Evolutionary conservation across 2,797 vertebrate species (phyloP).

Genomic region (Tinamus major): DNA sequence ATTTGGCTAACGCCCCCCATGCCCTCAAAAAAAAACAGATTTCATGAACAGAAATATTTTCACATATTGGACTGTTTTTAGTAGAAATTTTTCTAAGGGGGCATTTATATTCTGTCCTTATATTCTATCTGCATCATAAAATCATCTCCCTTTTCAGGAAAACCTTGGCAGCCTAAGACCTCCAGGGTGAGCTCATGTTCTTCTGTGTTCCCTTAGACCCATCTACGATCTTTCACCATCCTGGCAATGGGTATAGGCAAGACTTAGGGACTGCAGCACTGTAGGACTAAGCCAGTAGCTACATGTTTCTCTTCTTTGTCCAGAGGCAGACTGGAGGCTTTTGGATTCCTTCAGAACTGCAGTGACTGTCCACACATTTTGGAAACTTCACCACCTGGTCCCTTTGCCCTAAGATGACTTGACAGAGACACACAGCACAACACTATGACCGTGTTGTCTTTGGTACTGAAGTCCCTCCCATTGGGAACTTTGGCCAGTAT

Average conservation of each 20-base stretch:
- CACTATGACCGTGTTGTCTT: background rate
- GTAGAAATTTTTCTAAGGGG: conserved; percentile 79
- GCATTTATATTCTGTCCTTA: conserved; percentile 77
- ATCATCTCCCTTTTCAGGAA: conserved; percentile 75
- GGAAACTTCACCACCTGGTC: background rate
- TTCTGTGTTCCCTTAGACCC: conserved; percentile 42
- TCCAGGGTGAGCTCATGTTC: conserved; percentile 67
- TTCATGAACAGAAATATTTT: conserved; percentile 79
- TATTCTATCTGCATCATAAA: conserved; percentile 64
- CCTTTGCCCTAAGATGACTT: conserved; percentile 25
- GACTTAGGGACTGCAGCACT: conserved; percentile 57
- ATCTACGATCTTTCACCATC: conserved; percentile 40
- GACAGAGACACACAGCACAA: background rate
- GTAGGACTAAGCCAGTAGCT: conserved; percentile 53
- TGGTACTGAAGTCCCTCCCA: background rate
- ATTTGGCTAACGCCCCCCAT: conserved; percentile 48
- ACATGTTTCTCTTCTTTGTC: conserved; percentile 45
- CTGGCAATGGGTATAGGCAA: conserved; percentile 51
- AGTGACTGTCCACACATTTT: conserved; percentile 37
- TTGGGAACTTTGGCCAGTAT: background rate
- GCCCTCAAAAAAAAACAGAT: conserved; percentile 63
- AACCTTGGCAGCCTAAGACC: conserved; percentile 69
- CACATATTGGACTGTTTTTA: conserved; percentile 64
- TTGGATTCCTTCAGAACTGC: conserved; percentile 23
- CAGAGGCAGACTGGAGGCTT: conserved; percentile 9